A percentile compares a stretch with the other conserved stretches of the same genome.
phyloP scores from a whole-genome alignment of 2,888 invertebrate species.

The Opisthograptis luteolata region DNA sequence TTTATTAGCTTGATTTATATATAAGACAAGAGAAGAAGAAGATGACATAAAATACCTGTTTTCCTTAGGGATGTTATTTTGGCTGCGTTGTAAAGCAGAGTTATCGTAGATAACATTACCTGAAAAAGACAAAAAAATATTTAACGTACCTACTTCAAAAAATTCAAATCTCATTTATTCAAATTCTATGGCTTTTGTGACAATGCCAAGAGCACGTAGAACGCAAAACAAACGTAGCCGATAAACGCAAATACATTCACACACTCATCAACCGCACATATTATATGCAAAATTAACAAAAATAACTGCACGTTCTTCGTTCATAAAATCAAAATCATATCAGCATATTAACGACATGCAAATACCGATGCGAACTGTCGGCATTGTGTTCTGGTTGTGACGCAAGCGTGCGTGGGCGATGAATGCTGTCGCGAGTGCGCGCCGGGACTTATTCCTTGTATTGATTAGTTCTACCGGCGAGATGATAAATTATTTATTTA shows the following conservation, averaged over 20 bases:
- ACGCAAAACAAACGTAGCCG: too few relatives aligned
- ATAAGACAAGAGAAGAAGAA: too few relatives aligned
- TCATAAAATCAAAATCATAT: slow-evolving; percentile 12
- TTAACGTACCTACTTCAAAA: too few relatives aligned
- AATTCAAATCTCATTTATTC: too few relatives aligned
- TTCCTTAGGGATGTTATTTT: too few relatives aligned
- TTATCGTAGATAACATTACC: slow-evolving; percentile 2
- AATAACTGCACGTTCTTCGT: slow-evolving; percentile 19
- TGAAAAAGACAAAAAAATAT: slow-evolving; percentile 10
- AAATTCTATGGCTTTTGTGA: too few relatives aligned
- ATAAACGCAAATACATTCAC: background rate
- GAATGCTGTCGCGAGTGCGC: background rate
- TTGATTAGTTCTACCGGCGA: background rate
- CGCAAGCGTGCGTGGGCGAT: slow-evolving; percentile 2
- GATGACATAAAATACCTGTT: background rate
- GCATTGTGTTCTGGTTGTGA: too few relatives aligned
- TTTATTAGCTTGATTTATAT: too few relatives aligned
- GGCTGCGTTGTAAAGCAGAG: too few relatives aligned
- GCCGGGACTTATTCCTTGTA: slow-evolving; percentile 7
- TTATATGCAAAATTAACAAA: slow-evolving; percentile 2
- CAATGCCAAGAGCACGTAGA: too few relatives aligned
- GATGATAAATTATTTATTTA: slow-evolving; percentile 7
- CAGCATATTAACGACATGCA: slow-evolving; percentile 22
- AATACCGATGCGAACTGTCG: slow-evolving; percentile 3
- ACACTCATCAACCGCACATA: background rate